phyloP scores from a whole-genome alignment of 2,888 invertebrate genomes.

The Hypena proboscidalis region DNA sequence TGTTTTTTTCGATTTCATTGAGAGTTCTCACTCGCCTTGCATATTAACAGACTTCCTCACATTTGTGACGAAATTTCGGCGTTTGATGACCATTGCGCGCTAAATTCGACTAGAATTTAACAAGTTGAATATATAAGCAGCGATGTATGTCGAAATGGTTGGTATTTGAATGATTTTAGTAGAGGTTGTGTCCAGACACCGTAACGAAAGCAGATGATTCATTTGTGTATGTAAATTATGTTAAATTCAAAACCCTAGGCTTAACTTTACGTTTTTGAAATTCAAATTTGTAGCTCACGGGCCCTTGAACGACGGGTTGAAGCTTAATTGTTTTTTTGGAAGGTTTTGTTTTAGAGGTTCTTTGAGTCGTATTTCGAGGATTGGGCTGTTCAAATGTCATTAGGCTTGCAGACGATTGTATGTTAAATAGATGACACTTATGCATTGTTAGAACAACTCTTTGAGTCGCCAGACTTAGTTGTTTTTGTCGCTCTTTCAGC shows the following conservation, averaged over 20 bases:
- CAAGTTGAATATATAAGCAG: constrained; percentile 3
- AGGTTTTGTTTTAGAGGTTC: constrained; percentile 27
- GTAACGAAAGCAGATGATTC: constrained; percentile 64
- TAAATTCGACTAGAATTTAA: constrained; percentile 13
- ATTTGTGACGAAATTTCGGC: constrained; percentile 26
- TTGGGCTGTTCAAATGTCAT: constrained; percentile 18
- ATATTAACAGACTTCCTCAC: constrained; percentile 50
- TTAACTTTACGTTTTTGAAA: constrained; percentile 54
- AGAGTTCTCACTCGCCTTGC: constrained; percentile 51
- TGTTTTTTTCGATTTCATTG: constrained; percentile 59
- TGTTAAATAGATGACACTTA: too few species aligned
- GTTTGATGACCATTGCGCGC: constrained; percentile 28
- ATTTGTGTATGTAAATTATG: constrained; percentile 67
- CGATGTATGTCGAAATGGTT: constrained; percentile 13
- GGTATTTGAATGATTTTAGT: constrained; percentile 25
- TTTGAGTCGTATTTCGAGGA: constrained; percentile 21
- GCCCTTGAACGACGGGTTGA: constrained; percentile 46
- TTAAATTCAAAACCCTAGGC: constrained; percentile 57
- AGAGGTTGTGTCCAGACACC: constrained; percentile 37
- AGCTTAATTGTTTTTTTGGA: constrained; percentile 51
- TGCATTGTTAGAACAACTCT: too few species aligned
- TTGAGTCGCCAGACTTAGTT: too few species aligned
- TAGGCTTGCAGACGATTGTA: too few species aligned
- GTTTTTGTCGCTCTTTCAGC: too few species aligned
- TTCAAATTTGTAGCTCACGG: constrained; percentile 55